A percentile compares a stretch with the other conserved stretches of the same genome.
phyloP scores from a whole-genome alignment of 2,888 invertebrate genomes.

The Bellardia pandia region DNA sequence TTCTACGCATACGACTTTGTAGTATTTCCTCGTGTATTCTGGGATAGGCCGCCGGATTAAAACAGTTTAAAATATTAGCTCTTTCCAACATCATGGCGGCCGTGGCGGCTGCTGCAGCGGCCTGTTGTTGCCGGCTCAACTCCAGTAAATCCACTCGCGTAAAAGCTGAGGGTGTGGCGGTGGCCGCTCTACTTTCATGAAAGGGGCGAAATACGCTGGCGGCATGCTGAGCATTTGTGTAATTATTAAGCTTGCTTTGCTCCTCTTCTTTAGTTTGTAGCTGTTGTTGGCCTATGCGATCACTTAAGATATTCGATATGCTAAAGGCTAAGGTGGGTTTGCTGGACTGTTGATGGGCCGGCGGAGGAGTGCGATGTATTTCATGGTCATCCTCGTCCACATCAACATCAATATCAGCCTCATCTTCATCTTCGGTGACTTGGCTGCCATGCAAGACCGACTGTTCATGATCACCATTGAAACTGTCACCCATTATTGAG shows the following conservation, averaged over 20 bases:
- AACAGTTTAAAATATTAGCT: constrained; percentile 83
- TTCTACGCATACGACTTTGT: constrained; percentile 81
- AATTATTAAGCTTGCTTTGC: not conserved
- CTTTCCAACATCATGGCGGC: constrained; percentile 83
- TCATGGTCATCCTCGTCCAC: constrained; percentile 79
- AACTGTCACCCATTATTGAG: constrained; percentile 82
- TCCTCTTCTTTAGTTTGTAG: constrained; percentile 56
- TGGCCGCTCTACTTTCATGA: constrained; percentile 77
- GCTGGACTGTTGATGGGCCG: constrained; percentile 80
- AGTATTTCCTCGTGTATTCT: constrained; percentile 84
- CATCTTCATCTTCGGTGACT: constrained; percentile 77
- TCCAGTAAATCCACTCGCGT: constrained; percentile 83
- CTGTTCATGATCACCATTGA: constrained; percentile 78
- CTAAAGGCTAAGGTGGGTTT: constrained; percentile 83
- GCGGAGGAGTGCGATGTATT: constrained; percentile 78
- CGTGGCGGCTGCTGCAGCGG: constrained; percentile 81
- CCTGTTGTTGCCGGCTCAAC: constrained; percentile 82
- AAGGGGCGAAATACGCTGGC: constrained; percentile 83
- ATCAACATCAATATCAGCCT: constrained; percentile 79
- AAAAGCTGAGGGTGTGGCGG: constrained; percentile 82
- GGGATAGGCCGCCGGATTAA: constrained; percentile 83
- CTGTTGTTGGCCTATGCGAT: constrained; percentile 81
- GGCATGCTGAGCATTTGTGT: constrained; percentile 14
- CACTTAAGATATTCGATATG: constrained; percentile 84
- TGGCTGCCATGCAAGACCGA: constrained; percentile 73